Conservation (phyloP, 2,888 invertebrate genomes). For the Latheticus oryzae region DNA sequence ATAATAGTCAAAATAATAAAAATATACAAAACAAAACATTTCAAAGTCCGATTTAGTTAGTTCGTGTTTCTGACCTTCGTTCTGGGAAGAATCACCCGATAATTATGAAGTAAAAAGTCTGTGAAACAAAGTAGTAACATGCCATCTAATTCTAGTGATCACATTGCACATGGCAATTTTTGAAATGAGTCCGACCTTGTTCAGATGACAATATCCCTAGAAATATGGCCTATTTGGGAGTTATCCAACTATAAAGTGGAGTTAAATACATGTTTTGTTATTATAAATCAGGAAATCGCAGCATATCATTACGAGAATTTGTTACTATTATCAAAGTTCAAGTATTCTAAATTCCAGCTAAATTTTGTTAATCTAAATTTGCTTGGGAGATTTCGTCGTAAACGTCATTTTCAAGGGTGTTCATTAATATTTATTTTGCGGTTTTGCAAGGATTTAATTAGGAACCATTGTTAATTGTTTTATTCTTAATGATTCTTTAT, state of each 20-base stretch:
- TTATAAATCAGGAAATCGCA: constrained; percentile 19
- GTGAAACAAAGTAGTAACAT: constrained; percentile 18
- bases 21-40: constrained; percentile 12
- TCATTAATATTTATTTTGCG: too few species aligned
- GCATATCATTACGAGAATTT: constrained; percentile 5
- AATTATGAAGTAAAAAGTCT: constrained; percentile 24
- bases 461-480: too few species aligned
- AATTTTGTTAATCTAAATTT: too few species aligned
- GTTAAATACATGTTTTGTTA: constrained; percentile 16
- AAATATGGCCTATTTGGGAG: constrained; percentile 15
- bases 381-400: too few species aligned
- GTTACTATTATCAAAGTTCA: background rate
- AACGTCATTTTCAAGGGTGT: too few species aligned
- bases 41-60: constrained; percentile 3
- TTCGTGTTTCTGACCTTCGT: constrained; percentile 17
- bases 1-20: background rate
- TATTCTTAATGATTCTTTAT: too few species aligned
- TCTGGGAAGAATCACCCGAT: constrained; percentile 18
- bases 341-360: too few species aligned
- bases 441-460: too few species aligned
- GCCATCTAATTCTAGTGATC: constrained; percentile 31
- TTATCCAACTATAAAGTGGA: constrained; percentile 14
- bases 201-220: constrained; percentile 27
- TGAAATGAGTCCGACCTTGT: constrained; percentile 24
- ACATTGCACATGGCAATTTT: constrained; percentile 19